Evolutionary conservation across 2,797 vertebrate species (phyloP).

Genomic region (Sebastes cheni): DNA sequence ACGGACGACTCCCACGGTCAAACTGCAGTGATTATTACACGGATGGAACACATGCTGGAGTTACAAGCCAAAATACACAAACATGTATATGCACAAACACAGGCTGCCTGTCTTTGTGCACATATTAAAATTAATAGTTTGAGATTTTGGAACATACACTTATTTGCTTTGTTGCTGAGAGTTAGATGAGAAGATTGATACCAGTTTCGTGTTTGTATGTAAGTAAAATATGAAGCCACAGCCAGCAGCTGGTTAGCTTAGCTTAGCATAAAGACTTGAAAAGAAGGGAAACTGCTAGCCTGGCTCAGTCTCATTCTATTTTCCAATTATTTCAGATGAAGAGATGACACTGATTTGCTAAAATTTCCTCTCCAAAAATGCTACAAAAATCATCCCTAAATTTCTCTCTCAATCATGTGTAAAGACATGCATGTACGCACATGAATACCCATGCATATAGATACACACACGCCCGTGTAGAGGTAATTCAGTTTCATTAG

Average conservation of each 20-base stretch:
- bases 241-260: neutral
- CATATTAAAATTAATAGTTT: neutral
- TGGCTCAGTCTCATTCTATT: neutral
- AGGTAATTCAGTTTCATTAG: constrained; percentile 63
- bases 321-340: neutral
- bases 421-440: neutral
- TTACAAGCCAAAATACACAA: constrained; percentile 30
- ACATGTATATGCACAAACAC: neutral
- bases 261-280: neutral
- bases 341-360: neutral
- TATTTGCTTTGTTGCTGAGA: neutral
- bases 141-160: neutral
- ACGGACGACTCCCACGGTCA: constrained; percentile 32
- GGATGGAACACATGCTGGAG: constrained; percentile 29
- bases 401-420: neutral
- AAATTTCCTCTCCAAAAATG: neutral
- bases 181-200: neutral
- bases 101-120: neutral
- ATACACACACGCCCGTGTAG: constrained; percentile 2
- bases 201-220: neutral
- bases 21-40: constrained; percentile 15
- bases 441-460: neutral
- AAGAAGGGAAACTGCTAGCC: neutral
- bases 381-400: neutral
- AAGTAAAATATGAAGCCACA: neutral